Percentiles rank a stretch among this genome's conserved stretches.
Conservation (phyloP, 2,888 invertebrate species). For the Camponotus fellah region DNA sequence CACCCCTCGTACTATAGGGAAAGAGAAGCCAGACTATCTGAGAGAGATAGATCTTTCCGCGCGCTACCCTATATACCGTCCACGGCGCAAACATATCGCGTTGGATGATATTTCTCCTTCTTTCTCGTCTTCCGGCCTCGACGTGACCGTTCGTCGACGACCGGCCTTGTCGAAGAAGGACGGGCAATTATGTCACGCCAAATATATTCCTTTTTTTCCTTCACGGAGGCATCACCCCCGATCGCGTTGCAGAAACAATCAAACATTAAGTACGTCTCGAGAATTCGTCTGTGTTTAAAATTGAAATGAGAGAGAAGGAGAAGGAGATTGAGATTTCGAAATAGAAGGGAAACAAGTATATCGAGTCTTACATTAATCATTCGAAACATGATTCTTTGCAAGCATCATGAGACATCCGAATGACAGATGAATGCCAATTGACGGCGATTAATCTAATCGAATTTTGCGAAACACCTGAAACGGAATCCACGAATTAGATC, state of each 20-base stretch:
- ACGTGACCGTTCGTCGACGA: slow-evolving; percentile 43
- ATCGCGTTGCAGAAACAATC: slow-evolving; percentile 54
- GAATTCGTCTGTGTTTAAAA: neutral
- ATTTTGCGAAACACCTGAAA: neutral
- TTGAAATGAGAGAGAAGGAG: neutral
- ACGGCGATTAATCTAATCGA: slow-evolving; percentile 8
- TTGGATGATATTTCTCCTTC: slow-evolving; percentile 40
- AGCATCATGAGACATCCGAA: neutral
- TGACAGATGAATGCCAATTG: neutral
- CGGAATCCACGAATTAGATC: neutral
- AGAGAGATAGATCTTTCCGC: slow-evolving; percentile 74
- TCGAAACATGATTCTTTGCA: neutral
- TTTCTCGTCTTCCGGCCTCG: slow-evolving; percentile 38
- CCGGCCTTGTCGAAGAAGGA: slow-evolving; percentile 19
- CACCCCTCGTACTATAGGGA: slow-evolving; percentile 67
- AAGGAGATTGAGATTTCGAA: neutral
- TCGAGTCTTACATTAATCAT: neutral
- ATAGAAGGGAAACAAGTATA: neutral
- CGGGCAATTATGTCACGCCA: slow-evolving; percentile 34
- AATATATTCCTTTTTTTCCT: slow-evolving; percentile 55
- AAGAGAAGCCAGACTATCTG: slow-evolving; percentile 75
- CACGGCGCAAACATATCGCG: slow-evolving; percentile 46
- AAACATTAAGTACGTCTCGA: slow-evolving; percentile 61
- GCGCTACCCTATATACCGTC: slow-evolving; percentile 63
- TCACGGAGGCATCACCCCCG: slow-evolving; percentile 3